These are phyloP conservation scores for Anhinga anhinga DNA, from an alignment of 2,113 vertebrate genomes.

Conservation along the genomic window DNA sequence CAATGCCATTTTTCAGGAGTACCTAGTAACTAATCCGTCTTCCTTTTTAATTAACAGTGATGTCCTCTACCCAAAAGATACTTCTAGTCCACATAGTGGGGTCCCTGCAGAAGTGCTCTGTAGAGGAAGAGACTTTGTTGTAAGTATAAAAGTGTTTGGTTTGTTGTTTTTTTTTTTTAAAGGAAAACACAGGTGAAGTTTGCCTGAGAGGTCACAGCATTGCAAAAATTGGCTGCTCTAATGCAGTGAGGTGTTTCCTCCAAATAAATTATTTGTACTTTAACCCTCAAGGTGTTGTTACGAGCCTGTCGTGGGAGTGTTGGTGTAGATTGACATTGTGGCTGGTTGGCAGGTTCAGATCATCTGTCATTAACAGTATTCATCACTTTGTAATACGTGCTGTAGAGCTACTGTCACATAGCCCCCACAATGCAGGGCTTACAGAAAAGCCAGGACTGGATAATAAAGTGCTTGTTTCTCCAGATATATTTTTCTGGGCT, in stretches of 20 bases:
- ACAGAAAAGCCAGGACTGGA: background rate
- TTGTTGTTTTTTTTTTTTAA: background rate
- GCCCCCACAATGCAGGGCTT: background rate
- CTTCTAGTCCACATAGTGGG: conserved; percentile 92
- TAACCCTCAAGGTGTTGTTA: background rate
- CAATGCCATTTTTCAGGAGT: background rate
- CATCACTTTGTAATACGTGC: background rate
- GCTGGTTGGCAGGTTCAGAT: conserved; percentile 15
- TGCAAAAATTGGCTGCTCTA: background rate
- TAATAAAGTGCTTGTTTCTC: conserved; percentile 13
- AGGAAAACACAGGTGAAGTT: background rate
- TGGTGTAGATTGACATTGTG: background rate
- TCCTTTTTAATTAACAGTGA: conserved; percentile 79
- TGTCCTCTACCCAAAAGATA: conserved; percentile 94
- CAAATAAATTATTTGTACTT: background rate
- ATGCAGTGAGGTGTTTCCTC: background rate
- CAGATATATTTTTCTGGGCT: background rate
- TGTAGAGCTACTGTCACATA: background rate
- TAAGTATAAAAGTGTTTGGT: conserved; percentile 73
- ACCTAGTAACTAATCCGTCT: background rate
- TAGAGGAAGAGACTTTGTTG: conserved; percentile 93
- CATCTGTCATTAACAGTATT: background rate
- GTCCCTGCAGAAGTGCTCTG: conserved; percentile 95
- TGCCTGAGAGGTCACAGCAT: background rate
- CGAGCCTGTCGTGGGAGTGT: background rate